Evolutionary conservation across 1,140 invertebrate genomes (phyloP), one percentile per base, ranked within the genome.

Genomic region (Cydia amplana): DNA sequence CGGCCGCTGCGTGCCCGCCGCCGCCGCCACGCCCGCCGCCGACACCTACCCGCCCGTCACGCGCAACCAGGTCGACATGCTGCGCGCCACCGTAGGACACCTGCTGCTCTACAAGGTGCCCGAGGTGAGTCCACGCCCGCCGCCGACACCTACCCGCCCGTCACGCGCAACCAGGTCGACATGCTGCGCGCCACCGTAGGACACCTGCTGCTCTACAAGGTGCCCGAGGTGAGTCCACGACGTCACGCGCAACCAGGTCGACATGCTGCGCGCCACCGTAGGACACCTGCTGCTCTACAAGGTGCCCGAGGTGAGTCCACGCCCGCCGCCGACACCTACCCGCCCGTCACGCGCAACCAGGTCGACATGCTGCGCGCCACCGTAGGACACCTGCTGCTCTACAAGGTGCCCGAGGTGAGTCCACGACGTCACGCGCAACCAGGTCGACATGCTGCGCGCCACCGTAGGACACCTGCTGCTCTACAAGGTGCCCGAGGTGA

Each of bases 351-450:
- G 49, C n/a, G n/a, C 60, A 98, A 98, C 92, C 96, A 96, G 86
- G 96, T 98, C 49, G 97, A 98, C 93, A 94, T 95, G 40, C 93
- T 98, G 28, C 96, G 96, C 82, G 96, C 96, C 25, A 96, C 95
- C 9, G 95, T 96, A 64, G 97, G 97, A 60, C 95, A 96, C 85
- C 92, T 98, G 77, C 93, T 98, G 3, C 93, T 97, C 0, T 97
- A 43, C 43, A 43, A 43, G 43, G 43, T 43, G 43, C 43, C 43
- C 43, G 43, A 43, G 43, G 43, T 12, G 12, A 12, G 43, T 82
- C 81, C 94, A 95, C 70, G 97, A 97, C 0, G 93, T 96, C 73
- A 94, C 95, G 49, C n/a, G n/a, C 60, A 98, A 98, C 92, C 96
- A 96, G 86, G 96, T 98, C 49, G 97, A 98, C 93, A 94, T 95